These are phyloP conservation scores for Bujurquina vittata DNA, from an alignment of 2,113 vertebrate species.

Conservation along the genomic window DNA sequence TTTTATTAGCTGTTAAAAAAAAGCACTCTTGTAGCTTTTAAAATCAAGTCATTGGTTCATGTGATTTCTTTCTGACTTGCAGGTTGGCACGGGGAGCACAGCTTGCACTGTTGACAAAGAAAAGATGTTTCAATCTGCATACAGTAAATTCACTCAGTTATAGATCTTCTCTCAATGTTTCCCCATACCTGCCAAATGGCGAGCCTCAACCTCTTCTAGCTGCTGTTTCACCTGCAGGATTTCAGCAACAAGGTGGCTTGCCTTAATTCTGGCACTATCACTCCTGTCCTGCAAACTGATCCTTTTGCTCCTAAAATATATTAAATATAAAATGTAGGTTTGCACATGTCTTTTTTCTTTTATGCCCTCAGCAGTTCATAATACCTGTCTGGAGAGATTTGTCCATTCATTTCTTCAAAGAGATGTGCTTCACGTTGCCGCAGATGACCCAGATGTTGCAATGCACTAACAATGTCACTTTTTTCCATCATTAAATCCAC, in stretches of 20 bases:
- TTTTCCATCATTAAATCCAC: slow-evolving; percentile 38
- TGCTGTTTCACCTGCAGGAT: slow-evolving; percentile 37
- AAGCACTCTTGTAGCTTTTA: not conserved
- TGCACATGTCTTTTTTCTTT: not conserved
- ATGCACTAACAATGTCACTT: slow-evolving; percentile 18
- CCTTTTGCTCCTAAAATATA: slow-evolving; percentile 32
- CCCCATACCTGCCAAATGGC: slow-evolving; percentile 35
- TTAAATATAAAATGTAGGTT: not conserved
- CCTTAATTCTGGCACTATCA: slow-evolving; percentile 11
- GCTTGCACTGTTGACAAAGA: slow-evolving; percentile 44
- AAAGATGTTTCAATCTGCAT: not conserved
- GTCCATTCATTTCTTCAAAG: slow-evolving; percentile 34
- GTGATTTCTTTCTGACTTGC: slow-evolving; percentile 26
- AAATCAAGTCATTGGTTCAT: not conserved
- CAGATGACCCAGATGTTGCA: slow-evolving; percentile 57
- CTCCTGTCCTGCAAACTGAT: slow-evolving; percentile 33
- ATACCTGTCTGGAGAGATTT: slow-evolving; percentile 32
- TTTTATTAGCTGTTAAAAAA: slow-evolving; percentile 43
- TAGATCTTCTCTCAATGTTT: not conserved
- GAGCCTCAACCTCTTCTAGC: slow-evolving; percentile 29
- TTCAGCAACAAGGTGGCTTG: slow-evolving; percentile 33
- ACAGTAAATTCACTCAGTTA: not conserved
- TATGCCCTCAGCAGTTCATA: not conserved
- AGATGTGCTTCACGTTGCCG: slow-evolving; percentile 48
- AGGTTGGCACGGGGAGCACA: not conserved